A percentile compares a stretch with the other conserved stretches of the same genome.
Evolutionary conservation across 1,140 invertebrate genomes (phyloP).

Genomic region (Hetaerina americana): DNA sequence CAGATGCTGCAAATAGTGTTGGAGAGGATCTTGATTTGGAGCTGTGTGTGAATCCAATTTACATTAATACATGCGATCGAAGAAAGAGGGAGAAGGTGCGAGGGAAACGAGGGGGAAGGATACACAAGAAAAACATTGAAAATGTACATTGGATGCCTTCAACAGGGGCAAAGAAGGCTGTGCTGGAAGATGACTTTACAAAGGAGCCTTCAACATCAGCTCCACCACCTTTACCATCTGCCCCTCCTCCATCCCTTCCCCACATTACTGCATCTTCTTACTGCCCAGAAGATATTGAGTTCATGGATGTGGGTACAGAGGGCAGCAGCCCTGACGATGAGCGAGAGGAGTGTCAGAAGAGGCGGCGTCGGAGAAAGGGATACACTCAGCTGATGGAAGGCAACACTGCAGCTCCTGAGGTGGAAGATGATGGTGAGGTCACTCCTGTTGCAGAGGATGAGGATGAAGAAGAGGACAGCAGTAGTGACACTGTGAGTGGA

Average conservation of each 20-base stretch:
- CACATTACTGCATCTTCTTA: neutral
- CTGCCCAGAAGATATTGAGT: constrained; percentile 22
- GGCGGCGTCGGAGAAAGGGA: constrained; percentile 6
- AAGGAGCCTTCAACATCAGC: neutral
- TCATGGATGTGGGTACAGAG: constrained; percentile 17
- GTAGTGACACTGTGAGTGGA: neutral
- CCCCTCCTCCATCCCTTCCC: neutral
- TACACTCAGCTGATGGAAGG: constrained; percentile 8
- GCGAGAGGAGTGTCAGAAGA: constrained; percentile 17
- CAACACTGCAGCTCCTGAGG: constrained; percentile 12
- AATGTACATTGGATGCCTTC: constrained; percentile 15
- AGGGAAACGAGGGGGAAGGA: neutral
- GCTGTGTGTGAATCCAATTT: constrained; percentile 40
- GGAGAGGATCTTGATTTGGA: constrained; percentile 58
- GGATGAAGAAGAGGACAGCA: neutral
- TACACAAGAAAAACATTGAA: constrained; percentile 23
- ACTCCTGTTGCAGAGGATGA: constrained; percentile 12
- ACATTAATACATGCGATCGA: constrained; percentile 32
- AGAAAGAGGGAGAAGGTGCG: constrained; percentile 11
- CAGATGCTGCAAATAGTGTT: constrained; percentile 36
- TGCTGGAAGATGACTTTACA: neutral
- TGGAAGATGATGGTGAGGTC: constrained; percentile 13
- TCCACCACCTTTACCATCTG: neutral
- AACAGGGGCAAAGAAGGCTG: constrained; percentile 24
- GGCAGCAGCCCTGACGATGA: constrained; percentile 21